Evolutionary conservation across 2,113 vertebrate genomes (phyloP), one percentile per base, ranked within the genome.

Genomic region (Poecile atricapillus): DNA sequence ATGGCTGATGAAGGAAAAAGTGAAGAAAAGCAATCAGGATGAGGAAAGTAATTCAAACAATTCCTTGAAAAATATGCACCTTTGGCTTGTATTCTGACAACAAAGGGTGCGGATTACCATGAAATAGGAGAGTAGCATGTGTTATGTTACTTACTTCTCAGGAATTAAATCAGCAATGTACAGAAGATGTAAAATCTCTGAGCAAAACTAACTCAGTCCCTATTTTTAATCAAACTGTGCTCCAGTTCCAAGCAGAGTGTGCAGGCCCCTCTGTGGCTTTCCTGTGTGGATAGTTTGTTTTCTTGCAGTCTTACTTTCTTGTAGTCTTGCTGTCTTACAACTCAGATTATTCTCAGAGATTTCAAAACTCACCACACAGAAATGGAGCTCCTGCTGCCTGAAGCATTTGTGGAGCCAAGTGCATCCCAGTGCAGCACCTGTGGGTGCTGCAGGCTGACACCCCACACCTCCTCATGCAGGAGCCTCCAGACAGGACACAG

Each of bases 11-110:
- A 95, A 83, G 94, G 87, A 74, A 95, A 93, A 96, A 97, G 91
- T 93, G 93, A 90, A 90, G 82, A 59, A 93, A 97, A 90, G 94
- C 60, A 95, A 96, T 88, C 90, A 93, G 75, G 76, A 88, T 46
- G 83, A 92, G 68, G 79, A 88, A 88, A 95, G 83, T 70, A 92
- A 96, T 95, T 93, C 85, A 84, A 96, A 95, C 76, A 95, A 93
- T 94, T 88, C 75, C 90, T 88, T 89, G 56, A 90, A 89, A 97
- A 93, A 92, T 75, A 78, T 75, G 93, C 94, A 90, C 93, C 88
- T 95, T 93, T 95, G 90, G 83, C 83, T 96, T 78, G 88, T 46
- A 60, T 83, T 78, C 79, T 80, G 92, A 96, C 95, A 96, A 96
- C 85, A 96, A 96, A 97, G 88, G 60, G 76, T 0, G 7, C 81